A percentile compares a stretch with the other conserved stretches of the same genome.
Evolutionary conservation across 2,113 vertebrate species (phyloP).

Genomic region (Mesitornis unicolor): DNA sequence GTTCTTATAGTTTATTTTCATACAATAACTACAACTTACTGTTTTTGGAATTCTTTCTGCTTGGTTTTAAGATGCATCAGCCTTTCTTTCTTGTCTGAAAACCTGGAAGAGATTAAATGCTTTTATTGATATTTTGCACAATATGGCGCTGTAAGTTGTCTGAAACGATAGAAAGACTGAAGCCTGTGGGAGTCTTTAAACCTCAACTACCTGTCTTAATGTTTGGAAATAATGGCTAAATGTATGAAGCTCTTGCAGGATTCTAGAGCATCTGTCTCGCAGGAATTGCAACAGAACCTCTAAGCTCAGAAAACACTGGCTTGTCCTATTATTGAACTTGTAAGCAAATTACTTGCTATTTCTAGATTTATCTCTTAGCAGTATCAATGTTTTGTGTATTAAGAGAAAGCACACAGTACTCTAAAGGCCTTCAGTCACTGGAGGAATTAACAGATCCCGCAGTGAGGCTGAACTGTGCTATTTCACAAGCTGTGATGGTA

Average conservation of each 20-base stretch:
- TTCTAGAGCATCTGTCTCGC: neutral
- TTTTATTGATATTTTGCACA: neutral
- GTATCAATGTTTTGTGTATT: neutral
- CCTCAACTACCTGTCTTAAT: neutral
- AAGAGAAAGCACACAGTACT: neutral
- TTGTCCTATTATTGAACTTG: neutral
- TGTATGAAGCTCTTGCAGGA: neutral
- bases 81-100: conserved; percentile 87
- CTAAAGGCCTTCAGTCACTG: neutral
- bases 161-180: neutral
- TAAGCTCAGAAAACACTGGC: neutral
- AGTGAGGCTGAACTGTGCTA: neutral
- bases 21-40: conserved; percentile 75
- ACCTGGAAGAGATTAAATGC: conserved; percentile 74
- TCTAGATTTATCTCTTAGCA: neutral
- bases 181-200: neutral
- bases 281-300: neutral
- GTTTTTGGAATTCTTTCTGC: conserved; percentile 88
- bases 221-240: neutral
- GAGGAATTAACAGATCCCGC: neutral
- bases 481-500: neutral
- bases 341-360: neutral
- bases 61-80: conserved; percentile 86
- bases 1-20: neutral
- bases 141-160: neutral